phyloP scores from a whole-genome alignment of 2,797 vertebrate species.

The Calcarius lapponicus region DNA sequence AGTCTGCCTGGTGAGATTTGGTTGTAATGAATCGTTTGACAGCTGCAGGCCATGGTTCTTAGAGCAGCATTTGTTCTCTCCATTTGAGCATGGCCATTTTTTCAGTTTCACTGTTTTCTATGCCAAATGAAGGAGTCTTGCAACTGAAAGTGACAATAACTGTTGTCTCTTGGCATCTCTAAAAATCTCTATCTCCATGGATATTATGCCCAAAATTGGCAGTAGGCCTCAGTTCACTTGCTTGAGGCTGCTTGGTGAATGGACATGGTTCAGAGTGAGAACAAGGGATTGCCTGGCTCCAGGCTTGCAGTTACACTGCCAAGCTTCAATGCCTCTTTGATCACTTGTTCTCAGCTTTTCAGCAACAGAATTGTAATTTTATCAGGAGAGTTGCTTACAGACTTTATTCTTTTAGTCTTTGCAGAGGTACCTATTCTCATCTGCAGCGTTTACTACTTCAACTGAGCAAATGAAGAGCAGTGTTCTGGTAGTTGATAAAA shows the following conservation, averaged over 20 bases:
- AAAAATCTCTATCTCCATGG: neutral
- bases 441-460: neutral
- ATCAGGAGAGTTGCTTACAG: neutral
- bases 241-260: neutral
- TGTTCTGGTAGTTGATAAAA: neutral
- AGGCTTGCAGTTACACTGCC: neutral
- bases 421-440: neutral
- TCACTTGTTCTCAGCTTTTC: neutral
- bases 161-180: neutral
- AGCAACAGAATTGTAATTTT: neutral
- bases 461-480: neutral
- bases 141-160: neutral
- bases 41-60: neutral
- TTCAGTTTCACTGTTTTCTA: neutral
- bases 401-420: neutral
- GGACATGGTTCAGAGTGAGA: neutral
- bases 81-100: neutral
- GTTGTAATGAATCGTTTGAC: neutral
- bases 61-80: neutral
- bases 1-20: constrained; percentile 26
- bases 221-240: neutral
- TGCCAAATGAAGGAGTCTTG: neutral
- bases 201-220: neutral
- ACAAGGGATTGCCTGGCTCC: neutral
- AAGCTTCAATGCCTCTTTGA: neutral